Evolutionary conservation across 2,113 vertebrate species (phyloP).

Genomic region (Neolamprologus ventralis): DNA sequence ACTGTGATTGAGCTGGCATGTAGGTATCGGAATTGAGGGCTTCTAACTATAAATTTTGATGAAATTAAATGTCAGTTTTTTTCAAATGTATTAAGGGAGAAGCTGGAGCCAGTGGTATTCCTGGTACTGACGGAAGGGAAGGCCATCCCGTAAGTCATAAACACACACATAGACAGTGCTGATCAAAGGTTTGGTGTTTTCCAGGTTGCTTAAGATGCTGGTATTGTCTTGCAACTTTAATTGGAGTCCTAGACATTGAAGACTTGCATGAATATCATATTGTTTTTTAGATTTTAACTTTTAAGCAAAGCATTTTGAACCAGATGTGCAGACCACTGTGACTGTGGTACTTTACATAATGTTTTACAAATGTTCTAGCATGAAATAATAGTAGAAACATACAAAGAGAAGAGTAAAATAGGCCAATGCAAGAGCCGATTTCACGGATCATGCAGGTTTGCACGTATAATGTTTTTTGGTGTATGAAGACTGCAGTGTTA

Average conservation of each 20-base stretch:
- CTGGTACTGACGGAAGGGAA: slow-evolving; percentile 67
- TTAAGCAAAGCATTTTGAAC: not conserved
- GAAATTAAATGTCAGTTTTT: not conserved
- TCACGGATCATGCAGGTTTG: not conserved
- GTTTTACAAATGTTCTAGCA: not conserved
- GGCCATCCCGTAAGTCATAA: slow-evolving; percentile 71
- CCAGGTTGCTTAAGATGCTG: not conserved
- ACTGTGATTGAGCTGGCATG: not conserved
- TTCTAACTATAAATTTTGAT: not conserved
- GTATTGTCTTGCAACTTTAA: not conserved
- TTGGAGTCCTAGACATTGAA: not conserved
- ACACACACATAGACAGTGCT: not conserved
- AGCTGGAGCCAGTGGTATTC: slow-evolving; percentile 57
- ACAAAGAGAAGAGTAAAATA: not conserved
- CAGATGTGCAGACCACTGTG: not conserved
- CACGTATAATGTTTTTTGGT: not conserved
- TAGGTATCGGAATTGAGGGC: not conserved
- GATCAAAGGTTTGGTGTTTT: not conserved
- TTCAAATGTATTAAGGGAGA: slow-evolving; percentile 58
- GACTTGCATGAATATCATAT: not conserved
- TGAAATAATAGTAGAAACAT: not conserved
- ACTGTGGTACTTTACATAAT: not conserved
- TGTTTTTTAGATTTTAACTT: not conserved
- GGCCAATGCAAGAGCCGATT: not conserved
- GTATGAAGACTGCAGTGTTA: not conserved